These are phyloP conservation scores for Caenorhabditis sp. DNA, from an alignment of 2,888 invertebrate genomes.

Conservation along the genomic window DNA sequence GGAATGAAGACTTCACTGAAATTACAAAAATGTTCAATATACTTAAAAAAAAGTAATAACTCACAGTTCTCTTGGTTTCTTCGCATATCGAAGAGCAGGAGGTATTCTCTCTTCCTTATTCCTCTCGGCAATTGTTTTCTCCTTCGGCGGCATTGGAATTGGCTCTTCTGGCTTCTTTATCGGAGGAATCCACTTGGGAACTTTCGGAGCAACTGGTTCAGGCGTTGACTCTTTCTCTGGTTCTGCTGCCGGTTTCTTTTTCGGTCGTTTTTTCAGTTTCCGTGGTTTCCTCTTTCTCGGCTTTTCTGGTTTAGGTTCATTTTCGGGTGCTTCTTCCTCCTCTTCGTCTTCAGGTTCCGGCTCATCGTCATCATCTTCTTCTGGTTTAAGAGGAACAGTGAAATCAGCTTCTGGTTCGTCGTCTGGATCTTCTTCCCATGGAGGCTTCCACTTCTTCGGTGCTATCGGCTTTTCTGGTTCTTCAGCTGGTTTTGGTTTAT, in stretches of 20 bases:
- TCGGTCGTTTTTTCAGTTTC: slow-evolving; percentile 49
- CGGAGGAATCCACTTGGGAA: slow-evolving; percentile 71
- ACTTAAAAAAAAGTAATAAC: slow-evolving; percentile 15
- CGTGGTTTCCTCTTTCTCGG: slow-evolving; percentile 53
- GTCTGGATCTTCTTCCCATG: slow-evolving; percentile 52
- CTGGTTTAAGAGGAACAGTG: slow-evolving; percentile 54
- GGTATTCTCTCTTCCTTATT: slow-evolving; percentile 71
- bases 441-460: slow-evolving; percentile 50
- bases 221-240: slow-evolving; percentile 37
- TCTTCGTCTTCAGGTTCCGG: slow-evolving; percentile 56
- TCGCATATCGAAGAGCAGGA: slow-evolving; percentile 71
- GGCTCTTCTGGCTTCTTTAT: slow-evolving; percentile 59
- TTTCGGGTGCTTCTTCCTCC: slow-evolving; percentile 53
- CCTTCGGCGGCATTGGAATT: slow-evolving; percentile 72
- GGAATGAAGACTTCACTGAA: slow-evolving; percentile 70
- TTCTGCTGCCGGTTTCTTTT: slow-evolving; percentile 40
- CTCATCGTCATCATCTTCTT: slow-evolving; percentile 46
- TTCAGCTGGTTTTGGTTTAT: slow-evolving; percentile 24
- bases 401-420: slow-evolving; percentile 61
- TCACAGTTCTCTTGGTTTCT: slow-evolving; percentile 69
- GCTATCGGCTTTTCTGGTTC: slow-evolving; percentile 29
- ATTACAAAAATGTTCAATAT: slow-evolving; percentile 6
- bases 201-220: slow-evolving; percentile 49
- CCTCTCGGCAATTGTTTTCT: slow-evolving; percentile 70
- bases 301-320: slow-evolving; percentile 39